Base-by-base conservation (phyloP, 2,888 invertebrate species). In the Scelioninae gen. 2 region DNA sequence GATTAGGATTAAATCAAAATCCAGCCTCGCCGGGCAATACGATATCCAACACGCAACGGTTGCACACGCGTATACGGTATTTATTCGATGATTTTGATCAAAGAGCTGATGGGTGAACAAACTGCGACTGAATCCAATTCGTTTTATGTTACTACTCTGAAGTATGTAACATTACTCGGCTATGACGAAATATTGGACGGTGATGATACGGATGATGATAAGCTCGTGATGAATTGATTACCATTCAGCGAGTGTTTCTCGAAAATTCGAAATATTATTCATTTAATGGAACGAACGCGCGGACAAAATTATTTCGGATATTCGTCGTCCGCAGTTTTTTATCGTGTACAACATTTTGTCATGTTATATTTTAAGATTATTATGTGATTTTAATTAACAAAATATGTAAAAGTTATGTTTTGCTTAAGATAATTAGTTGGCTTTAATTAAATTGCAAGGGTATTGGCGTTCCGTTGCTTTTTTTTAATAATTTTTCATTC, bases 1-100 rank as follows among this genome's bases (percentile, higher is more conserved):
- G 81, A 84, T 84, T 83, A 80, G 79, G 84, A 84, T 85, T 84
- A 81, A 82, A 81, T 80, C 81, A 77, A 80, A 80, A 80, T 81
- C 78, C 77, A 78, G 78, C 70, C 61, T 67, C 77, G 65, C 67
- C 73, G 61, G 74, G 77, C 78, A 75, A 78, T 75, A 74, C 76
- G 78, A 76, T 78, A 76, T 72, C 72, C 65, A 48, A 67, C 73
- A 72, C 73, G 74, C 74, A 75, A 67, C 73, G 69, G 46, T 67
- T 63, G 73, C 75, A 76, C 75, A 73, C 76, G 71, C 64, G 69
- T 74, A 71, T 75, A 61, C 55, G 69, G 60, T 69, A 67, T 72
- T 65, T 73, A 64, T 70, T 70, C 72, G 63, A 60, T 68, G 65
- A 75, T 71, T 74, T 69, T 63, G 73, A 75, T 76, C 75, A 75